Conservation (phyloP, 2,113 vertebrate species). For the Cyanistes caeruleus region DNA sequence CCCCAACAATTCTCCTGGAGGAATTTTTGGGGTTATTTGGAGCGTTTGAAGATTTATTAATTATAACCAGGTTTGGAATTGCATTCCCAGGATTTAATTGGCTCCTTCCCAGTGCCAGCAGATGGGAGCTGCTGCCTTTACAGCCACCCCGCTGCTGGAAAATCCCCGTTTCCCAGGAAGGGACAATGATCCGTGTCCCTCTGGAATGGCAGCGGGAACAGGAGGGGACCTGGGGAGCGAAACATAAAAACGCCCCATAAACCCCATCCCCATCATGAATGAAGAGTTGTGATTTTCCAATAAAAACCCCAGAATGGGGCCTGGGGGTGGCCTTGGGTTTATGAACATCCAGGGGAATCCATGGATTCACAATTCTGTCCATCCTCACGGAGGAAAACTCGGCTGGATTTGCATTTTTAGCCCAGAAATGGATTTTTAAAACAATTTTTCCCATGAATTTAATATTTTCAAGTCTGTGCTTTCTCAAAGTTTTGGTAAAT, state of each 20-base stretch:
- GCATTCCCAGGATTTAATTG: neutral
- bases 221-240: neutral
- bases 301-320: neutral
- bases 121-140: neutral
- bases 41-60: neutral
- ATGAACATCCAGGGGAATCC: neutral
- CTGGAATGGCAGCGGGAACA: neutral
- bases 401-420: neutral
- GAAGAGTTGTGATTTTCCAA: neutral
- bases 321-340: too few species aligned
- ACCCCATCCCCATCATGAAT: neutral
- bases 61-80: neutral
- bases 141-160: neutral
- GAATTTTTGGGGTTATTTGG: neutral
- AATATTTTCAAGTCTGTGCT: neutral
- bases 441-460: fast-evolving
- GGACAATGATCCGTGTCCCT: neutral
- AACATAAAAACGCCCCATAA: neutral
- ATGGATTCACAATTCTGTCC: neutral
- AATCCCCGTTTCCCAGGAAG: neutral
- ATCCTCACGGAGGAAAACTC: too few species aligned
- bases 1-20: neutral
- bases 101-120: neutral
- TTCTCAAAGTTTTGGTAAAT: neutral
- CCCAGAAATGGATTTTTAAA: neutral